phyloP scores from a whole-genome alignment of 2,888 invertebrate species.

The Stegophylla sp. region DNA sequence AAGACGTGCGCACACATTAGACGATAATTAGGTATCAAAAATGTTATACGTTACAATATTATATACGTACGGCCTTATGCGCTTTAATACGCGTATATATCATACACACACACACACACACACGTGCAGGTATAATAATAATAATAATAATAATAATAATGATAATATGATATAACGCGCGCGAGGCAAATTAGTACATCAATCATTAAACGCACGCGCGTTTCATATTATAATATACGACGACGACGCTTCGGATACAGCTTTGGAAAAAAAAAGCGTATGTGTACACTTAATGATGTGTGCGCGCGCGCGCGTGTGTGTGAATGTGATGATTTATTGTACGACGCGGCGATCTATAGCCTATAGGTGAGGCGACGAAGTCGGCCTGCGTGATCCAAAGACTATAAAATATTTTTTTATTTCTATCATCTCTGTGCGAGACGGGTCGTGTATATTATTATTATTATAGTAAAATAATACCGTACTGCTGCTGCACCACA shows the following conservation, averaged over 20 bases:
- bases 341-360: background rate
- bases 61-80: too few species aligned
- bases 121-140: background rate
- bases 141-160: too few species aligned
- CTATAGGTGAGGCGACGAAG: background rate
- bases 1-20: too few species aligned
- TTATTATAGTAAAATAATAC: too few species aligned
- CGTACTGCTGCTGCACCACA: too few species aligned
- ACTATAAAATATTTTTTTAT: too few species aligned
- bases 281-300: constrained; percentile 19
- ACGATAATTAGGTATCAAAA: constrained; percentile 33
- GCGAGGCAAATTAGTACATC: constrained; percentile 44
- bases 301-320: background rate
- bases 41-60: background rate
- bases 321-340: constrained; percentile 42
- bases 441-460: too few species aligned
- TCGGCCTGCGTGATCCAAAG: too few species aligned
- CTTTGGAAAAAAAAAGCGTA: constrained; percentile 22
- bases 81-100: too few species aligned
- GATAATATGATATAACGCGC: background rate
- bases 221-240: too few species aligned
- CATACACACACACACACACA: background rate
- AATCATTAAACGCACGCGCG: constrained; percentile 41
- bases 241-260: constrained; percentile 21
- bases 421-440: too few species aligned